Conservation (phyloP, 2,797 vertebrate species). For the Borostomias antarcticus region DNA sequence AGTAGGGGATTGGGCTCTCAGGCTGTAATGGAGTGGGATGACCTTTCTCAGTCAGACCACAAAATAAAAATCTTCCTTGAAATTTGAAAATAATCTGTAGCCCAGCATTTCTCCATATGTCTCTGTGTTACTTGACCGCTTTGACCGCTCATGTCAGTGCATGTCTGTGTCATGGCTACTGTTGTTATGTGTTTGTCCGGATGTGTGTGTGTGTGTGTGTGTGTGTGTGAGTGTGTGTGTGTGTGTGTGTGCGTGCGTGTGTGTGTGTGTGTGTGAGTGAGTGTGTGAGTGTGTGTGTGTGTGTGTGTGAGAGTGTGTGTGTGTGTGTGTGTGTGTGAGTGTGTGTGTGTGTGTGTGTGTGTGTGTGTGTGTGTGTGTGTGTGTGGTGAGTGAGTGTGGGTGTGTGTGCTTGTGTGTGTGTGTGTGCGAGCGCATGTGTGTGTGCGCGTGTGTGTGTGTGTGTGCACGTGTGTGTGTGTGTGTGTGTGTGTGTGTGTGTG, state of each 20-base stretch:
- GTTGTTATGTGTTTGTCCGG: not conserved
- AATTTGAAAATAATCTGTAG: conserved; percentile 12
- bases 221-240: not conserved
- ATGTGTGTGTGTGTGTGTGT: conserved; percentile 1
- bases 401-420: conserved; percentile 2
- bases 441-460: not conserved
- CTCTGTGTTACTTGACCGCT: not conserved
- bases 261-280: not conserved
- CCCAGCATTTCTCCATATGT: conserved; percentile 40
- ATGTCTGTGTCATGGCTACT: conserved; percentile 6
- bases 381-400: not conserved
- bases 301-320: no score
- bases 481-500: not conserved
- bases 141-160: not conserved
- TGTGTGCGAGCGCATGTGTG: not conserved
- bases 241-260: not conserved
- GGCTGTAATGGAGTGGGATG: no score
- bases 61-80: not conserved
- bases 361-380: not conserved
- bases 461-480: not conserved
- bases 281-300: not conserved
- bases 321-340: not conserved
- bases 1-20: not conserved
- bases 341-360: not conserved
- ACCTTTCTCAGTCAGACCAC: no score